Evolutionary conservation across 2,113 vertebrate species (phyloP).

Genomic region (Laterallus jamaicensis): DNA sequence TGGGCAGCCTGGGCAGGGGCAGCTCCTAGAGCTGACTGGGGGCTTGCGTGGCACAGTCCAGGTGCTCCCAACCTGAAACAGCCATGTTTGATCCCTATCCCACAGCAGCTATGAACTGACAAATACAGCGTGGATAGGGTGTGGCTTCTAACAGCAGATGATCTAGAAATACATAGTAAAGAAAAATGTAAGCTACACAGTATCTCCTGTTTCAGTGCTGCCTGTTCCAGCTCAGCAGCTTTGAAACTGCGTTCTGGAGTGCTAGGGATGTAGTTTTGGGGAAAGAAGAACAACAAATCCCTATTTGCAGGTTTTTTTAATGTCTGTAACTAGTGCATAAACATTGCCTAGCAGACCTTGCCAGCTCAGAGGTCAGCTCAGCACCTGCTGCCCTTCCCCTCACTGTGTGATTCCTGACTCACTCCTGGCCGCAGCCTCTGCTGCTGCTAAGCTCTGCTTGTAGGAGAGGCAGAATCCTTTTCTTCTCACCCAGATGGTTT

Average conservation of each 20-base stretch:
- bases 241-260: neutral
- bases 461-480: accelerated
- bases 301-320: neutral
- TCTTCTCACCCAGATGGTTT: neutral
- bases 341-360: neutral
- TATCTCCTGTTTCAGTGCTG: neutral
- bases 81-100: accelerated
- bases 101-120: neutral
- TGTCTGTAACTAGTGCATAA: neutral
- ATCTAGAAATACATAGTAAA: neutral
- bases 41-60: too few relatives aligned
- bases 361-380: neutral
- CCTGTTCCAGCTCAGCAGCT: neutral
- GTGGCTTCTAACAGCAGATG: neutral
- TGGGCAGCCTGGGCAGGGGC: neutral
- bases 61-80: neutral
- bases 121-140: neutral
- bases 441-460: neutral
- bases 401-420: accelerated
- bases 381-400: neutral
- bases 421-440: neutral
- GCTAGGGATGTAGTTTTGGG: neutral
- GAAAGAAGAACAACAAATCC: neutral
- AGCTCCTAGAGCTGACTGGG: neutral
- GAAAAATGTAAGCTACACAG: accelerated